Base-by-base conservation (phyloP, 1,140 invertebrate species). In the Drosophila sechellia region DNA sequence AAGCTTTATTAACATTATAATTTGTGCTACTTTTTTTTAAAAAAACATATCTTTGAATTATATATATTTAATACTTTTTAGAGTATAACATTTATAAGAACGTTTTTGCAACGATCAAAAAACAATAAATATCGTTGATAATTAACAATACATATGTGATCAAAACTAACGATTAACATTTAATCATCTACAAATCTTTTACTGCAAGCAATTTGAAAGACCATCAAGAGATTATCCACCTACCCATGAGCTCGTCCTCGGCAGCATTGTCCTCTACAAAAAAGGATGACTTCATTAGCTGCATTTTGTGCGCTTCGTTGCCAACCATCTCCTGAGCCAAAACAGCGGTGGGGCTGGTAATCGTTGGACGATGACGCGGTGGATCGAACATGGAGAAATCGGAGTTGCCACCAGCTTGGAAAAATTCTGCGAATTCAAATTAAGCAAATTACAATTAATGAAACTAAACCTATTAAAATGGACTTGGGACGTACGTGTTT, bases 281-380 rank as follows among this genome's bases (percentile, higher is more conserved):
- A 10, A 98, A 95, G 2, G 96, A 97, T 0, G 96, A 96, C 91
- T 98, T 98, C 96, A 97, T 97, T 5, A 97, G 92, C 83, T 98
- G 97, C 25, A 97, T 93, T 78, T 94, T 95, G 66, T 95, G 94
- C 25, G 94, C 93, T 70, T 95, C 94, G 1, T 95, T 94, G 27
- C 94, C 95, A 48, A 93, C 81, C 53, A 94, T 91, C 15, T 93
- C 93, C 12, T 81, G 57, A 3, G 95, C 95, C n/a, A 96, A 90
- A 40, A 93, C 91, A 3, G 93, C 92, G 0, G 93, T 94, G 25
- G 94, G 94, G 77, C 94, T 95, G 22, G 64, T 76, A 5, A 79
- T 35, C 68, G 8, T 48, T 31, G 25, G 54, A 12, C 37, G 71
- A 4, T 31, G 31, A 3, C 60, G 63, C 4, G 75, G 81, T 0